These are phyloP conservation scores for Phrynocephalus versicolor DNA, from an alignment of 2,113 vertebrate genomes.

Conservation along the genomic window DNA sequence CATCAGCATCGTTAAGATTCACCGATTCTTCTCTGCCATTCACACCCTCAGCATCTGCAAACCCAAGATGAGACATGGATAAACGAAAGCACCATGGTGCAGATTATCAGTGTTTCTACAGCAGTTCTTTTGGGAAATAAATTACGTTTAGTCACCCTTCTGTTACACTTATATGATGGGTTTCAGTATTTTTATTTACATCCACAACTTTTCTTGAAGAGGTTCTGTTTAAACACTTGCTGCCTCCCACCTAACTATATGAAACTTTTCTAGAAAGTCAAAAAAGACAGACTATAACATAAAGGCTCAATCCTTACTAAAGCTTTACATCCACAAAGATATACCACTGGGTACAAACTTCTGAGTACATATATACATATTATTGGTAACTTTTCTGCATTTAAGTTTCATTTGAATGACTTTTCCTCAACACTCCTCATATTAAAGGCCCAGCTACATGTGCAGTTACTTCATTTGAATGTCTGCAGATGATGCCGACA, in stretches of 20 bases:
- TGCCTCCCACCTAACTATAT: background rate
- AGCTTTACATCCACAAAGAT: background rate
- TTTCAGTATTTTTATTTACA: conserved; percentile 7
- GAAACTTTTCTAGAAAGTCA: background rate
- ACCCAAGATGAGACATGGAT: conserved; percentile 58
- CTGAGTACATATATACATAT: background rate
- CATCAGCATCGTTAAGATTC: conserved; percentile 93
- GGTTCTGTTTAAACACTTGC: background rate
- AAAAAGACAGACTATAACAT: background rate
- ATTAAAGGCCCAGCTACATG: background rate
- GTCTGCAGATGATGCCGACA: background rate
- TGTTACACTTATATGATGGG: background rate
- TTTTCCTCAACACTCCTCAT: background rate
- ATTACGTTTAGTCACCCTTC: background rate
- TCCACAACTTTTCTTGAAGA: too few species aligned
- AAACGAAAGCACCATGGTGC: conserved; percentile 23
- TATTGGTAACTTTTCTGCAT: background rate
- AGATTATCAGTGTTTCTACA: background rate
- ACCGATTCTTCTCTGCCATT: conserved; percentile 90
- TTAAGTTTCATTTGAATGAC: background rate
- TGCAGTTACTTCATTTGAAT: background rate
- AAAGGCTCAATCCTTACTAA: background rate
- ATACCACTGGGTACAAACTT: background rate
- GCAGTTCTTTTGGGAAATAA: background rate
- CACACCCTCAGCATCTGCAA: conserved; percentile 85